These are phyloP conservation scores for Drosophila serrata DNA, from an alignment of 1,140 invertebrate species.

Conservation along the genomic window DNA sequence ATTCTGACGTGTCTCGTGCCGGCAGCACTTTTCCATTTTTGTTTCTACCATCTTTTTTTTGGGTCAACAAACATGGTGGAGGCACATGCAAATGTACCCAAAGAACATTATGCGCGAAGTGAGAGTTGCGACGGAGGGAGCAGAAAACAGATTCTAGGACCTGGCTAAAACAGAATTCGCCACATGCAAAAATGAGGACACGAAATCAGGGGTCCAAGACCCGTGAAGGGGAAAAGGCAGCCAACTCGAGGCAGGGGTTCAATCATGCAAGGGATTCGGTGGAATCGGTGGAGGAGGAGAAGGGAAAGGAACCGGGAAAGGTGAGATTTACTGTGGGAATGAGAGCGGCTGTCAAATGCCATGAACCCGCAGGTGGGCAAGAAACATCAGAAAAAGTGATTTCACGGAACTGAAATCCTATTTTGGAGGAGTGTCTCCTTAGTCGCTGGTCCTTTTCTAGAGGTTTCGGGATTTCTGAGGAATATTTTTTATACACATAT, in stretches of 20 bases:
- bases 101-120: conserved; percentile 39
- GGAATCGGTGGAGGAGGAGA: neutral
- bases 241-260: conserved; percentile 5
- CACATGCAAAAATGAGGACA: conserved; percentile 47
- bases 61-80: conserved; percentile 66
- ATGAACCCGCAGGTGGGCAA: conserved; percentile 11
- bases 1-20: conserved; percentile 72
- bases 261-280: conserved; percentile 17
- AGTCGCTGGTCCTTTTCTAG: neutral
- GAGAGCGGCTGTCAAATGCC: conserved; percentile 30
- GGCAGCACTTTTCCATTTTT: conserved; percentile 28
- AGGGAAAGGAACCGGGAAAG: neutral
- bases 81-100: conserved; percentile 38
- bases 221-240: neutral
- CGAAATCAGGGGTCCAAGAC: conserved; percentile 28
- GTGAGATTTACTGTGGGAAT: conserved; percentile 37
- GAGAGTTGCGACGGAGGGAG: conserved; percentile 57
- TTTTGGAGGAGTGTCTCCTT: neutral
- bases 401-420: neutral
- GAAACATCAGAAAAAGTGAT: conserved; percentile 9
- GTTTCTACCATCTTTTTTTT: conserved; percentile 42
- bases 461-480: neutral
- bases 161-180: conserved; percentile 17
- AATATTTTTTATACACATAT: neutral
- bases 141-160: conserved; percentile 38